Conservation (phyloP, 1,140 invertebrate genomes). For the Brachionus angularis region DNA sequence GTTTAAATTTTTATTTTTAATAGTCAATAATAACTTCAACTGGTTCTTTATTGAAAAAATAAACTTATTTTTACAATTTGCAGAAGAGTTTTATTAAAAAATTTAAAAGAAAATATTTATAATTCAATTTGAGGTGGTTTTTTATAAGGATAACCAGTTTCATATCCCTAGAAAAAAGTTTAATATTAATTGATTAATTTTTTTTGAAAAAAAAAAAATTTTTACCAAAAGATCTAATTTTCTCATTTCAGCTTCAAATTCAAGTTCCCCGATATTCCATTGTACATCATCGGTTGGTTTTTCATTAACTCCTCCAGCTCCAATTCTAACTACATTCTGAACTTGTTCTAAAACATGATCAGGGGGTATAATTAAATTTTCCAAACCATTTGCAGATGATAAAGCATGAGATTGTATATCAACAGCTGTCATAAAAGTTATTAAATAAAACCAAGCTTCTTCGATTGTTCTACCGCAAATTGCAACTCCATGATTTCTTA, state of each 20-base stretch:
- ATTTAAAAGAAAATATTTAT: not conserved
- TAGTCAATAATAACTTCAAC: too few relatives aligned
- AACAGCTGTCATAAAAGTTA: slow-evolving; percentile 40
- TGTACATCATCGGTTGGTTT: slow-evolving; percentile 59
- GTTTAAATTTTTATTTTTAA: too few relatives aligned
- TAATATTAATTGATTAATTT: not conserved
- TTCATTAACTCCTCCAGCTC: slow-evolving; percentile 16
- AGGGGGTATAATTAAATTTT: slow-evolving; percentile 11
- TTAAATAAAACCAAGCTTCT: slow-evolving; percentile 76
- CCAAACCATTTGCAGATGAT: not conserved
- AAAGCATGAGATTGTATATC: slow-evolving; percentile 21
- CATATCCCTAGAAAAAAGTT: slow-evolving; percentile 13
- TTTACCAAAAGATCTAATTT: slow-evolving; percentile 69
- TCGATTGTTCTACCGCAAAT: slow-evolving; percentile 93
- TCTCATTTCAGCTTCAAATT: slow-evolving; percentile 96
- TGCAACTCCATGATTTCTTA: slow-evolving; percentile 87
- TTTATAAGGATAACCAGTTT: slow-evolving; percentile 23
- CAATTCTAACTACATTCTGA: slow-evolving; percentile 10
- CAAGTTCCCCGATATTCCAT: slow-evolving; percentile 87
- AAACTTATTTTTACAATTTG: not conserved
- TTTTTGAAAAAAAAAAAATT: not conserved
- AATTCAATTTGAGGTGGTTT: not conserved
- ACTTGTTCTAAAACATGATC: slow-evolving; percentile 21
- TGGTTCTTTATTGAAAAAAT: slow-evolving; percentile 8
- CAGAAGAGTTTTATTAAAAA: too few relatives aligned